Conservation (phyloP, 2,797 vertebrate species). For the Cossypha dichroa region DNA sequence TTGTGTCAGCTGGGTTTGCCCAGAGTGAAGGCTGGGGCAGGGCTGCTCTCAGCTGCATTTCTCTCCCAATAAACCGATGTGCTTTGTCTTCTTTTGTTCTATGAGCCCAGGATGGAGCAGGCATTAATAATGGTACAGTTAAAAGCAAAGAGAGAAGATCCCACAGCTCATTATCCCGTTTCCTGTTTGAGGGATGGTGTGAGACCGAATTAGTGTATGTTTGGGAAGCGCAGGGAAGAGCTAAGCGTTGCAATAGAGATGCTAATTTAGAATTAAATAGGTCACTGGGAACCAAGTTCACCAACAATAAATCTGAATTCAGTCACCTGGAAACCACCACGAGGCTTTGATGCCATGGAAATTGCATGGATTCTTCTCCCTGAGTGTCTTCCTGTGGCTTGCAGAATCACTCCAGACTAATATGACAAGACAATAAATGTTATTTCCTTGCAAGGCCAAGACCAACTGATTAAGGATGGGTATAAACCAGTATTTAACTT, state of each 20-base stretch:
- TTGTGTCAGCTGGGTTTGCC: background rate
- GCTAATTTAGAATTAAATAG: slow-evolving; percentile 53
- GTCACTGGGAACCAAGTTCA: slow-evolving; percentile 57
- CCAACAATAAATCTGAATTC: slow-evolving; percentile 33
- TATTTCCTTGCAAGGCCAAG: background rate
- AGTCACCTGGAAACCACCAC: slow-evolving; percentile 27
- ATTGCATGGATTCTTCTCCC: slow-evolving; percentile 3
- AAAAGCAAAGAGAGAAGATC: background rate
- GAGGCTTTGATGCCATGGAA: slow-evolving; percentile 38
- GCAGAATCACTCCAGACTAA: background rate
- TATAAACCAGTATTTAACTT: background rate
- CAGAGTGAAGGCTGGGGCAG: background rate
- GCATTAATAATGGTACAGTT: background rate
- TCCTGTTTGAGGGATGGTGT: slow-evolving; percentile 29
- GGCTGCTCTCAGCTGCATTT: background rate
- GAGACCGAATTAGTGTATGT: slow-evolving; percentile 41
- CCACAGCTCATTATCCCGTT: background rate
- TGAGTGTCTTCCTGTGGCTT: background rate
- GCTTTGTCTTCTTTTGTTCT: background rate
- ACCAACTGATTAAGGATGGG: background rate
- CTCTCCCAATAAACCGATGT: background rate
- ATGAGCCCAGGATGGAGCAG: background rate
- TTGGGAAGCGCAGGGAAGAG: slow-evolving; percentile 50
- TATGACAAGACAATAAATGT: background rate
- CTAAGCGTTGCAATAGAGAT: slow-evolving; percentile 44